Conservation (phyloP, 2,113 vertebrate genomes). For the Lepus timidus region DNA sequence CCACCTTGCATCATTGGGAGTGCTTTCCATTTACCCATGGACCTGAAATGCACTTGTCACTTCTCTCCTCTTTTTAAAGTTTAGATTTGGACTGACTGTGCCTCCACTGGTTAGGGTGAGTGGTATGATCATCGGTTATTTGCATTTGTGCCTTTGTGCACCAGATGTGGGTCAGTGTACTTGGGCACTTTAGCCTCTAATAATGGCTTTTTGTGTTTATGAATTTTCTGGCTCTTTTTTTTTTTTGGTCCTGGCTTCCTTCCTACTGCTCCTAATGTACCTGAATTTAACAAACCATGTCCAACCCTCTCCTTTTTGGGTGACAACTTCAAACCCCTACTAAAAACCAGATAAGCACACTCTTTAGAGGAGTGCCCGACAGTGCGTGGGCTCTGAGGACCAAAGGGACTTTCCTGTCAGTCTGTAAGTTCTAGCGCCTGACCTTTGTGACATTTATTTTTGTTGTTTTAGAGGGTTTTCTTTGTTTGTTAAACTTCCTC, state of each 20-base stretch:
- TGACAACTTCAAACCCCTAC: background rate
- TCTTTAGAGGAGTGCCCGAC: background rate
- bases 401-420: constrained; percentile 33
- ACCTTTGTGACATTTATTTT: constrained; percentile 70
- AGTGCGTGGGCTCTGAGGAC: background rate
- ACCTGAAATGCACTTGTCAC: background rate
- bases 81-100: background rate
- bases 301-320: background rate
- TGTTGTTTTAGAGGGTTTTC: constrained; percentile 38
- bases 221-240: background rate
- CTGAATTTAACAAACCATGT: background rate
- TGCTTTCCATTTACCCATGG: background rate
- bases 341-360: background rate
- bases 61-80: background rate
- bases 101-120: accelerated
- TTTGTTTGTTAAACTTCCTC: constrained; percentile 63
- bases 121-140: background rate
- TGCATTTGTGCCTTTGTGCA: background rate
- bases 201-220: background rate
- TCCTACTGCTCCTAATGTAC: background rate
- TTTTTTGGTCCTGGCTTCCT: background rate
- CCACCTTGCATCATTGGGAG: background rate
- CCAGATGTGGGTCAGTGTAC: background rate
- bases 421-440: background rate
- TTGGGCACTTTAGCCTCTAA: background rate